Base-by-base conservation (phyloP, 2,113 vertebrate species). In the Micromys minutus region DNA sequence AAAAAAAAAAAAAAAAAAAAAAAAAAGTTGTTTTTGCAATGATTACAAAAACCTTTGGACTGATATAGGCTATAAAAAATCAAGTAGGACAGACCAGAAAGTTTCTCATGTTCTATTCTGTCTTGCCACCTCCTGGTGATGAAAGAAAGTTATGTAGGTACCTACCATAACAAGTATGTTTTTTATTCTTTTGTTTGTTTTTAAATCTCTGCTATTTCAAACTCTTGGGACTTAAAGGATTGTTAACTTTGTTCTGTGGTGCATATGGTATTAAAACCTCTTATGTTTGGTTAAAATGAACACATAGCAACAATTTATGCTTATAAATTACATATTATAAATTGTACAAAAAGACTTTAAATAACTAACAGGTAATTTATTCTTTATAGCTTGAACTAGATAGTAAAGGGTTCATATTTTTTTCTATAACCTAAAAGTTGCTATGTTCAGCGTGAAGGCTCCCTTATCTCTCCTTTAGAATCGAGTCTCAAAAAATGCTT, bases 321-420 rank as follows among this genome's bases (percentile, higher is more conserved):
- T 85, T 11, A 55, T 45, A 39, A 94, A 77, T 69, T 89, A 71
- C 39, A 67, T 92, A 85, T 63, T 91, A 55, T 72, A 77, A 74
- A 6, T 61, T 29, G 26, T 5, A 19, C 34, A 79, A 19, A 57
- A 11, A 47, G 67, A 74, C 55, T 57, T 67, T 80, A 79, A 91
- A 50, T 42, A 65, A 24, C 59, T 50, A 65, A 29, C 59, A 63
- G 42, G 2, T 69, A 59, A 31, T 72, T 87, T 24, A 6, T 84
- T 74, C 11, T 93, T 47, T 72, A 47, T 72, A 59, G 0, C 9
- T 72, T 91, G 5, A 59, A 71, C 8, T 65, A 57, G 0, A 17
- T 42, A 65, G n/a, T 76, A 67, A 55, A 91, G 26, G 72, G 31
- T 45, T 12, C 8, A 15, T 91, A 80, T 55, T 9, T 52, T 84